These are phyloP conservation scores for Drosophila meridionalis DNA, from an alignment of 2,888 invertebrate genomes.

Conservation along the genomic window DNA sequence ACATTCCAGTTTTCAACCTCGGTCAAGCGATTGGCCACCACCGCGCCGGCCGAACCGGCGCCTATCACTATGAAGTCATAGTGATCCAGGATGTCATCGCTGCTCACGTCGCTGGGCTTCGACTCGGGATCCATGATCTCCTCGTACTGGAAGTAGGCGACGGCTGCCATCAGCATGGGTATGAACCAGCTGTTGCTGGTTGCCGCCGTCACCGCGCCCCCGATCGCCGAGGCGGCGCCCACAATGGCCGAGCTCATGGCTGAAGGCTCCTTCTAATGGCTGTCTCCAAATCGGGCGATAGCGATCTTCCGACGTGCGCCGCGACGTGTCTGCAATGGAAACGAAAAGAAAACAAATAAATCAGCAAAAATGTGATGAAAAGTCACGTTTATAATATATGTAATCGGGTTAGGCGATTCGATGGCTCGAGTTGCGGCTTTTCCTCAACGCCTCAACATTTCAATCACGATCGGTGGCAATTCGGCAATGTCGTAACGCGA, in stretches of 20 bases:
- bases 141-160: conserved; percentile 95
- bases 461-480: conserved; percentile 54
- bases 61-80: conserved; percentile 95
- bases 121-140: conserved; percentile 94
- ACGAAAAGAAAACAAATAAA: conserved; percentile 10
- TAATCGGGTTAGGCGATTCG: conserved; percentile 55
- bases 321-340: conserved; percentile 56
- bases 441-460: conserved; percentile 55
- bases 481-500: conserved; percentile 62
- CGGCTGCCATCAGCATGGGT: conserved; percentile 92
- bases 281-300: conserved; percentile 1
- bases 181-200: conserved; percentile 92
- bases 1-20: conserved; percentile 93
- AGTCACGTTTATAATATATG: conserved; percentile 52
- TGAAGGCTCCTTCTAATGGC: conserved; percentile 13
- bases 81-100: conserved; percentile 87
- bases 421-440: conserved; percentile 37
- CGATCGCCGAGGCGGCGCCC: conserved; percentile 88
- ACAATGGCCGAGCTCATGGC: conserved; percentile 89
- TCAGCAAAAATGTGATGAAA: conserved; percentile 36
- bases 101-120: conserved; percentile 89
- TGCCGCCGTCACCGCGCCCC: conserved; percentile 89
- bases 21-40: conserved; percentile 92
- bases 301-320: conserved; percentile 22
- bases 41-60: conserved; percentile 95